phyloP scores from a whole-genome alignment of 2,797 vertebrate genomes.

The Cheirogaleus major region DNA sequence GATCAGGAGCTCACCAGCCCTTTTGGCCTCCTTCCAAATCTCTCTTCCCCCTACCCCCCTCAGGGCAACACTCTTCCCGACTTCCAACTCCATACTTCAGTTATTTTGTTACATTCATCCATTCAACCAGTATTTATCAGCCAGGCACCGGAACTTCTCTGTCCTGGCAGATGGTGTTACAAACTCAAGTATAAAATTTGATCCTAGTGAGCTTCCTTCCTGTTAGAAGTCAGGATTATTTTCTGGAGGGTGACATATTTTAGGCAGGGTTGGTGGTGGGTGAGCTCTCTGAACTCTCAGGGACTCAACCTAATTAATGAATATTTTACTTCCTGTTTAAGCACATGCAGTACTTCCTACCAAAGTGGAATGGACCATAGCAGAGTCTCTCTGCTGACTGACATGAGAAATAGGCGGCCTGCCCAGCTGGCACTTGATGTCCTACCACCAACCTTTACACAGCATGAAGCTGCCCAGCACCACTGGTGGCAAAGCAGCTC shows the following conservation, averaged over 20 bases:
- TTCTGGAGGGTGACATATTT: background rate
- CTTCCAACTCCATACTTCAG: background rate
- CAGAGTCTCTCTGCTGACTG: background rate
- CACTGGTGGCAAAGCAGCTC: background rate
- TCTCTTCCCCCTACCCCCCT: background rate
- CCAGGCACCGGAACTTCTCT: background rate
- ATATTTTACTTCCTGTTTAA: background rate
- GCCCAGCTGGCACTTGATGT: background rate
- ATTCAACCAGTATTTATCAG: background rate
- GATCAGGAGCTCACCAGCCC: no score
- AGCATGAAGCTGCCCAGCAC: background rate
- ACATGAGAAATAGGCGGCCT: background rate
- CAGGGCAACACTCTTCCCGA: background rate
- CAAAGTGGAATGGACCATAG: background rate
- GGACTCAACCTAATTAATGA: background rate
- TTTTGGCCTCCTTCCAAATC: accelerated
- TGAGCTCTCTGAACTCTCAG: background rate
- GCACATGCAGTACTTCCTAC: background rate
- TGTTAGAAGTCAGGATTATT: slow-evolving; percentile 16
- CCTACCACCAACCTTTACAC: background rate
- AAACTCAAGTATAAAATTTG: background rate
- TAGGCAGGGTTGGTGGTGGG: background rate
- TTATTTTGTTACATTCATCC: background rate
- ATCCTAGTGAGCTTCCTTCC: slow-evolving; percentile 41
- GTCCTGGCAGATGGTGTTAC: slow-evolving; percentile 25